A percentile compares a stretch with the other conserved stretches of the same genome.
These are phyloP conservation scores for Tursiops truncatus DNA, from an alignment of 2,113 vertebrate species.

Conservation along the genomic window DNA sequence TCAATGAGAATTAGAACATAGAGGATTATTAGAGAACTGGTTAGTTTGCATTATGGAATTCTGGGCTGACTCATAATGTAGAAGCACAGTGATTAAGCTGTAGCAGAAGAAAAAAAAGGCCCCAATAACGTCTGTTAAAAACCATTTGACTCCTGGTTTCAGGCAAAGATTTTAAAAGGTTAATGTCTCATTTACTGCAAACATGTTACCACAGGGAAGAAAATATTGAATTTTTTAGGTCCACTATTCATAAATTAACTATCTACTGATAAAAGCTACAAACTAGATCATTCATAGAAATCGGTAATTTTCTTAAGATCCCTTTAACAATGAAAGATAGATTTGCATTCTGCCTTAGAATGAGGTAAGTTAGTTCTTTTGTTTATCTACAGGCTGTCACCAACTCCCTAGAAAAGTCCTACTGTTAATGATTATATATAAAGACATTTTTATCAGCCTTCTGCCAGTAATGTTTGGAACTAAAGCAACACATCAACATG, in stretches of 20 bases:
- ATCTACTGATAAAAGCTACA: conserved; percentile 46
- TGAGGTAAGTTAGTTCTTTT: conserved; percentile 57
- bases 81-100: background rate
- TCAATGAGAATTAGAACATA: background rate
- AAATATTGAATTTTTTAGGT: conserved; percentile 58
- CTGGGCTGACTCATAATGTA: background rate
- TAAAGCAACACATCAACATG: conserved; percentile 71
- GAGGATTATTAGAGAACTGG: background rate
- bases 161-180: conserved; percentile 61
- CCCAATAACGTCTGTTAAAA: conserved; percentile 4
- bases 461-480: conserved; percentile 63
- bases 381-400: conserved; percentile 30
- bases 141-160: conserved; percentile 38
- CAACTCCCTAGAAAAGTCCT: conserved; percentile 47
- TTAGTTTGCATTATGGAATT: background rate
- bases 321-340: conserved; percentile 45
- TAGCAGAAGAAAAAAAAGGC: background rate
- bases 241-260: conserved; percentile 63
- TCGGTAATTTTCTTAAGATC: conserved; percentile 53
- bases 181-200: conserved; percentile 56
- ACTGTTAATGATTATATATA: conserved; percentile 66
- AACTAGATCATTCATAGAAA: conserved; percentile 56
- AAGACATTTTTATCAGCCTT: conserved; percentile 73
- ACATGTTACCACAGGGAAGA: conserved; percentile 14
- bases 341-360: background rate